Percentiles rank a stretch among this genome's conserved stretches.
Evolutionary conservation across 2,797 vertebrate genomes (phyloP).

Genomic region (Poecilia velifera): DNA sequence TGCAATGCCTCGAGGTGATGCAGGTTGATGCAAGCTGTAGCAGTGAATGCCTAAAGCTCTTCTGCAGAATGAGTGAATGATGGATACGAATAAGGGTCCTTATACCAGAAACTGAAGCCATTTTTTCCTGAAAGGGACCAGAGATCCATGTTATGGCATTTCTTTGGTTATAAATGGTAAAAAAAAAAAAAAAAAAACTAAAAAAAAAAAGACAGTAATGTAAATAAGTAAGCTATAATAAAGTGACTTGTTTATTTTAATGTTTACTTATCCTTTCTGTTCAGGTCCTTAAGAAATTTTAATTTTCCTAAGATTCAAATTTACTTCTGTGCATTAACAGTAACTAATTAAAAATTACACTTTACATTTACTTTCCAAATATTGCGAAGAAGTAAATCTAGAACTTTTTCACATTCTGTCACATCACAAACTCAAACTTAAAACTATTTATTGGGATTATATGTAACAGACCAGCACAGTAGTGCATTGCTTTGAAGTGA

Average conservation of each 20-base stretch:
- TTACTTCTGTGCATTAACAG: neutral
- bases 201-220: neutral
- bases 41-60: slow-evolving; percentile 11
- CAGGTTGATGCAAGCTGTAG: slow-evolving; percentile 8
- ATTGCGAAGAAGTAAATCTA: neutral
- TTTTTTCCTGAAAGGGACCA: slow-evolving; percentile 23
- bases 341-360: neutral
- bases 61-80: slow-evolving; percentile 11
- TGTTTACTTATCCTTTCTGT: neutral
- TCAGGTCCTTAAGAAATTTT: neutral
- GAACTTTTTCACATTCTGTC: neutral
- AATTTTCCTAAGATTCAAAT: neutral
- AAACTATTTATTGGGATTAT: neutral
- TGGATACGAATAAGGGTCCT: slow-evolving; percentile 39
- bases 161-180: slow-evolving; percentile 1
- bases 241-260: neutral
- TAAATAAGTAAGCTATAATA: neutral
- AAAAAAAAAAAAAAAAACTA: neutral
- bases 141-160: neutral
- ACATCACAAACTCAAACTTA: neutral
- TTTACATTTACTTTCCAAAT: neutral
- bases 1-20: slow-evolving; percentile 46
- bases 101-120: slow-evolving; percentile 46
- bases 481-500: neutral
- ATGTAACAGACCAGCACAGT: neutral